Conservation (phyloP, 2,113 vertebrate species). For the Equus przewalskii region DNA sequence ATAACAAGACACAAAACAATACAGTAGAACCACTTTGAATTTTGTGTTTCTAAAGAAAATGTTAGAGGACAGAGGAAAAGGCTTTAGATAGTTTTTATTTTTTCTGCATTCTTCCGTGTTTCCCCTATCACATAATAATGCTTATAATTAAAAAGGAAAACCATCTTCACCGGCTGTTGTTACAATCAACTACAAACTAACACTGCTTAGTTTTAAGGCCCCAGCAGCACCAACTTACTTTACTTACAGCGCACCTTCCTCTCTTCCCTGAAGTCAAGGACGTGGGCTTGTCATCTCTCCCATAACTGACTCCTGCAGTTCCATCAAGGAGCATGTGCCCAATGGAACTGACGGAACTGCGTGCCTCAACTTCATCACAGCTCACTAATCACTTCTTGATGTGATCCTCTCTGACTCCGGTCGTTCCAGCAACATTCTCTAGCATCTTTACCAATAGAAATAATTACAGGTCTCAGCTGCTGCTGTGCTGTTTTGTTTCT, state of each 20-base stretch:
- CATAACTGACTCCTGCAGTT: not conserved
- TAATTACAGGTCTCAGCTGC: not conserved
- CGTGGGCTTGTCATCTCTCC: not conserved
- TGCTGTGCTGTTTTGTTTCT: not conserved
- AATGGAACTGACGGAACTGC: not conserved
- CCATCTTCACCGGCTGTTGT: not conserved
- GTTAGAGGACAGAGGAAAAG: not conserved
- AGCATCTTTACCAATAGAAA: not conserved
- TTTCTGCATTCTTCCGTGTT: not conserved
- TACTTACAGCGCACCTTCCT: not conserved
- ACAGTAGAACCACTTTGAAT: not conserved
- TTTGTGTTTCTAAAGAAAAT: constrained; percentile 41
- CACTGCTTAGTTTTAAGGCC: constrained; percentile 6
- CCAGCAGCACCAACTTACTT: constrained; percentile 15
- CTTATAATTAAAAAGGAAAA: constrained; percentile 30
- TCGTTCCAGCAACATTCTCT: not conserved
- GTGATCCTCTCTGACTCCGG: not conserved
- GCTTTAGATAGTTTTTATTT: not conserved
- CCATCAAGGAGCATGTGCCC: not conserved
- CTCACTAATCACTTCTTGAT: constrained; percentile 12
- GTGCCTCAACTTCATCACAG: not conserved
- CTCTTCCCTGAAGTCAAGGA: constrained; percentile 7
- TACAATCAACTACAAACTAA: constrained; percentile 39
- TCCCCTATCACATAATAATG: constrained; percentile 3
- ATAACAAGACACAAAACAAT: not conserved